These are phyloP conservation scores for Actinernus sp. DNA, from an alignment of 92 coral and sea anemone species.

Conservation along the genomic window DNA sequence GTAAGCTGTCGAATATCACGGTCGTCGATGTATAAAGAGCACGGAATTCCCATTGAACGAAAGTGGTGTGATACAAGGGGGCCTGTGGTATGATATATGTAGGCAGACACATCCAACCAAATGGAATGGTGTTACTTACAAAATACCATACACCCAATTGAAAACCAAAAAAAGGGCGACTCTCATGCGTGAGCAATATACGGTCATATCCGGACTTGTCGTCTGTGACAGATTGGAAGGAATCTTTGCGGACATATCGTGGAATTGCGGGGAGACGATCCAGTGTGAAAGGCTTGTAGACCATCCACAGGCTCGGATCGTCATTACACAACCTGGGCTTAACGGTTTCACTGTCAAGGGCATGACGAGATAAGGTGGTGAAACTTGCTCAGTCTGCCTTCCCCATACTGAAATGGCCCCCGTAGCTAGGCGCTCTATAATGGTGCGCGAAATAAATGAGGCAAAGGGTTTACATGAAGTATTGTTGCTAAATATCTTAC, in stretches of 20 bases:
- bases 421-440: slow-evolving; percentile 19
- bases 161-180: slow-evolving; percentile 58
- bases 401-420: slow-evolving; percentile 50
- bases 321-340: slow-evolving; percentile 26
- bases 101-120: slow-evolving; percentile 61
- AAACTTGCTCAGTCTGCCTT: slow-evolving; percentile 4
- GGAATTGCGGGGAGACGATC: slow-evolving; percentile 27
- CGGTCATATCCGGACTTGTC: slow-evolving; percentile 62
- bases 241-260: slow-evolving; percentile 34
- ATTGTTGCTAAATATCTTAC: slow-evolving; percentile 16
- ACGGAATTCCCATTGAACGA: slow-evolving; percentile 35
- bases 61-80: slow-evolving; percentile 17
- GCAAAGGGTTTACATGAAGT: slow-evolving; percentile 30
- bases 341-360: slow-evolving; percentile 24
- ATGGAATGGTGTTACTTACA: slow-evolving; percentile 46
- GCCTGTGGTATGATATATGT: slow-evolving; percentile 48
- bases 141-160: slow-evolving; percentile 43
- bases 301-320: slow-evolving; percentile 20
- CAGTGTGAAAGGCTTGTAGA: slow-evolving; percentile 21
- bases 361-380: slow-evolving; percentile 41
- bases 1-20: too few relatives aligned
- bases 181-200: slow-evolving; percentile 24
- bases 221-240: slow-evolving; percentile 48
- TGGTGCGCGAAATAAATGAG: slow-evolving; percentile 14
- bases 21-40: too few relatives aligned